Evolutionary conservation across 2,797 vertebrate genomes (phyloP).

Genomic region (Syngnathus rostellatus): DNA sequence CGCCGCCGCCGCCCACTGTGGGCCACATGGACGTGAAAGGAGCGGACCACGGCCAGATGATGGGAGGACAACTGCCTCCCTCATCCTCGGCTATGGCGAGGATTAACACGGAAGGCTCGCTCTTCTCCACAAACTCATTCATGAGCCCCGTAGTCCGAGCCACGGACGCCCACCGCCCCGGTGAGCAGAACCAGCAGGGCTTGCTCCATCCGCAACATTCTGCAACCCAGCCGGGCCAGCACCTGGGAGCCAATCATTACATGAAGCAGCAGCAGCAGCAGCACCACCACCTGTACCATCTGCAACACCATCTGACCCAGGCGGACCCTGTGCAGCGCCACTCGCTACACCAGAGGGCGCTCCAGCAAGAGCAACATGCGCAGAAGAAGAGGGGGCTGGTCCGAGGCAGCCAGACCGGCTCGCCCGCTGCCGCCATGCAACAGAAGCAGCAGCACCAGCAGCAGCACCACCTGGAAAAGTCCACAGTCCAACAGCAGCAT

Average conservation of each 20-base stretch:
- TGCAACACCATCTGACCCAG: slow-evolving; percentile 84
- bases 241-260: slow-evolving; percentile 81
- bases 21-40: slow-evolving; percentile 79
- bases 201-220: slow-evolving; percentile 78
- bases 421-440: slow-evolving; percentile 75
- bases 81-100: slow-evolving; percentile 74
- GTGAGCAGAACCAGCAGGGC: slow-evolving; percentile 78
- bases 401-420: slow-evolving; percentile 73
- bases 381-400: slow-evolving; percentile 89
- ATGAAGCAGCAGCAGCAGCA: slow-evolving; percentile 82
- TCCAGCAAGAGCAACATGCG: slow-evolving; percentile 84
- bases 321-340: slow-evolving; percentile 82
- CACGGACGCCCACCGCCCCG: slow-evolving; percentile 76
- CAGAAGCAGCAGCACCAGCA: slow-evolving; percentile 69
- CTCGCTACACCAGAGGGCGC: slow-evolving; percentile 80
- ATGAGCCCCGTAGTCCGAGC: slow-evolving; percentile 73
- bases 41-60: slow-evolving; percentile 80
- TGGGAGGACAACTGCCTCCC: slow-evolving; percentile 76
- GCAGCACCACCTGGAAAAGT: slow-evolving; percentile 82
- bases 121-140: slow-evolving; percentile 84
- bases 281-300: slow-evolving; percentile 88
- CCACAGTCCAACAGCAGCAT: slow-evolving; percentile 77
- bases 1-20: slow-evolving; percentile 54
- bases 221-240: slow-evolving; percentile 72
- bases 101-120: slow-evolving; percentile 72